Conservation (phyloP, 2,797 vertebrate species). For the Aulostomus chinensis region DNA sequence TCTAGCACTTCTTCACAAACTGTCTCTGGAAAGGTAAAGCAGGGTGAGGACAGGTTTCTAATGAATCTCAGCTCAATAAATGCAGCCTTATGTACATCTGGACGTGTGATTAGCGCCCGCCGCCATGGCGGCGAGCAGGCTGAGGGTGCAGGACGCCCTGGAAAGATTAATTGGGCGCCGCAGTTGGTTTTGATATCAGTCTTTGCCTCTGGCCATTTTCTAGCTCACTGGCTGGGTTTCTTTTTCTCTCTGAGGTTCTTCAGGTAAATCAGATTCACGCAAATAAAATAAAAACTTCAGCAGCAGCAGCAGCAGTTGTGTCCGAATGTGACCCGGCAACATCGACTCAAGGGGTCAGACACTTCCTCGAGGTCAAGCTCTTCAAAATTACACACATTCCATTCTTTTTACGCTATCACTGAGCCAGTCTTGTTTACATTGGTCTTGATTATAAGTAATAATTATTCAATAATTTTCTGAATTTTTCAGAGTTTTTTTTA, state of each 20-base stretch:
- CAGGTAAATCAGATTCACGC: no score
- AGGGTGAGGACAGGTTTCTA: constrained; percentile 27
- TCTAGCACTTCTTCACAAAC: no score
- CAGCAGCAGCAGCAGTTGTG: not conserved
- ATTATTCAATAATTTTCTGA: no score
- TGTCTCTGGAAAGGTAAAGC: not conserved
- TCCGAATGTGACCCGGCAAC: not conserved
- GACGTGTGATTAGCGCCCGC: not conserved
- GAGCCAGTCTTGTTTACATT: no score
- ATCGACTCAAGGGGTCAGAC: not conserved
- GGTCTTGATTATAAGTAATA: no score
- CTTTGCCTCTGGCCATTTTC: constrained; percentile 35
- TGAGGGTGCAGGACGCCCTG: not conserved
- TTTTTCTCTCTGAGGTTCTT: no score
- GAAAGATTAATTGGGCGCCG: constrained; percentile 29
- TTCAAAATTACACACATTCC: no score
- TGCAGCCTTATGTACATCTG: constrained; percentile 15
- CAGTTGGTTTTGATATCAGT: constrained; percentile 22
- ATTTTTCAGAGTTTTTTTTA: no score
- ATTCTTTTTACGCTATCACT: no score
- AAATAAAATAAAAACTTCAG: constrained; percentile 7
- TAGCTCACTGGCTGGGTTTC: constrained; percentile 6
- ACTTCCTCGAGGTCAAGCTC: not conserved
- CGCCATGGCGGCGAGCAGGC: not conserved
- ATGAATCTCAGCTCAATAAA: constrained; percentile 42